Evolutionary conservation across 2,113 vertebrate species (phyloP), one percentile per base, ranked within the genome.

Genomic region (Crocuta crocuta): DNA sequence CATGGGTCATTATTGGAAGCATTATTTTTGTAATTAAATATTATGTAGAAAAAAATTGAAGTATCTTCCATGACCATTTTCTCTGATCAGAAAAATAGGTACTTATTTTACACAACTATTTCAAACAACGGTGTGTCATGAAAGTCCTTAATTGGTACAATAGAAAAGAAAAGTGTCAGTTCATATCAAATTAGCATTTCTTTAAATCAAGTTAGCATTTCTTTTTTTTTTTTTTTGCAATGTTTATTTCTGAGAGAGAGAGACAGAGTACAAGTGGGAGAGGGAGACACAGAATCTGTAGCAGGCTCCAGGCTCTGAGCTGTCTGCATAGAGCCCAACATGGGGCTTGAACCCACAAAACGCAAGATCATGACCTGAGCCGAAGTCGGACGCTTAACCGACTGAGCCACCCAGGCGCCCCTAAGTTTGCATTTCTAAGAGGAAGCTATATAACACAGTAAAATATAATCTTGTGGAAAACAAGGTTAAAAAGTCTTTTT

Each of bases 31-130:
- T 33, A 82, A 58, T 55, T 94, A 84, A 89, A 79, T 50, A 35
- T 58, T 87, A 79, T 63, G 24, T 53, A 63, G 50, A 43, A 58
- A 92, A 82, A 91, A 76, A 98, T 97, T 91, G 84, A 97, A 90
- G 85, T 96, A 92, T 95, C 55, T 87, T 97, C 81, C 68, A 92
- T 88, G 95, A 98, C 81, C 96, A 89, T 26, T 97, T 94, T 96
- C 11, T 97, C 94, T 97, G 94, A 97, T 97, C 31, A 96, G 0
- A 0, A 70, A 39, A 98, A 97, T 17, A 97, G 89, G 74, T 97
- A 97, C 71, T 0, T 71, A 73, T 58, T 96, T 89, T 95, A 97
- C 96, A 94, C 91, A 98, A 97, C 95, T 97, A 96, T 98, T 98
- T 73, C 90, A 97, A 97, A 97, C 81, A 98, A 96, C 95, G 50